Evolutionary conservation across 2,797 vertebrate species (phyloP).

Genomic region (Tapera naevia): DNA sequence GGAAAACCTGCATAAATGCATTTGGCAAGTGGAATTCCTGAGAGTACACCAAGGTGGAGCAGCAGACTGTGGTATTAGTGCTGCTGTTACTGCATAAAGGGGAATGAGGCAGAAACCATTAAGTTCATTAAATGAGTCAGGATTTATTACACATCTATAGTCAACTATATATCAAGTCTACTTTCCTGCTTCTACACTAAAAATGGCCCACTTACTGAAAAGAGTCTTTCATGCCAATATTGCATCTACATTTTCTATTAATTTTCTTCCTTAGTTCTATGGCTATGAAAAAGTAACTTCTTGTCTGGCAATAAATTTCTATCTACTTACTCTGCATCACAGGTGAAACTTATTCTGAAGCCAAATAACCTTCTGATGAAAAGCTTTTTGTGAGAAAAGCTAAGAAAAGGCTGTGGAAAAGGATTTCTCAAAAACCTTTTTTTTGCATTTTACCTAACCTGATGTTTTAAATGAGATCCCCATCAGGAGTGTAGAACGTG

Average conservation of each 20-base stretch:
- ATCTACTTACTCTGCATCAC: not conserved
- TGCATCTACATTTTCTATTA: not conserved
- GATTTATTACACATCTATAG: not conserved
- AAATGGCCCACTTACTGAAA: not conserved
- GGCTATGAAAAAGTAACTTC: not conserved
- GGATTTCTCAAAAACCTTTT: not conserved
- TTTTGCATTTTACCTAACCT: not conserved
- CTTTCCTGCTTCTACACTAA: not conserved
- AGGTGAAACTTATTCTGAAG: not conserved
- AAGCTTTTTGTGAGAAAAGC: not conserved
- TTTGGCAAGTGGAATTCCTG: not conserved
- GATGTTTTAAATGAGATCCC: not conserved
- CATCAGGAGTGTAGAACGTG: not conserved
- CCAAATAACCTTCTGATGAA: not conserved
- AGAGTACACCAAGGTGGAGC: not conserved
- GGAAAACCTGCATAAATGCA: not conserved
- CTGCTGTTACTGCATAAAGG: not conserved
- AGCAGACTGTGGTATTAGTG: not conserved
- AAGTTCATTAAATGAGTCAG: not conserved
- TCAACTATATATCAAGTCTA: not conserved
- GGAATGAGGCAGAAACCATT: not conserved
- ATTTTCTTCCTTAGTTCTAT: not conserved
- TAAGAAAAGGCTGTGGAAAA: not conserved
- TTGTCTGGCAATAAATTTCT: not conserved
- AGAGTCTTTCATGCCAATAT: not conserved